Evolutionary conservation across 2,888 invertebrate genomes (phyloP).

Genomic region (Galerucella pusilla): DNA sequence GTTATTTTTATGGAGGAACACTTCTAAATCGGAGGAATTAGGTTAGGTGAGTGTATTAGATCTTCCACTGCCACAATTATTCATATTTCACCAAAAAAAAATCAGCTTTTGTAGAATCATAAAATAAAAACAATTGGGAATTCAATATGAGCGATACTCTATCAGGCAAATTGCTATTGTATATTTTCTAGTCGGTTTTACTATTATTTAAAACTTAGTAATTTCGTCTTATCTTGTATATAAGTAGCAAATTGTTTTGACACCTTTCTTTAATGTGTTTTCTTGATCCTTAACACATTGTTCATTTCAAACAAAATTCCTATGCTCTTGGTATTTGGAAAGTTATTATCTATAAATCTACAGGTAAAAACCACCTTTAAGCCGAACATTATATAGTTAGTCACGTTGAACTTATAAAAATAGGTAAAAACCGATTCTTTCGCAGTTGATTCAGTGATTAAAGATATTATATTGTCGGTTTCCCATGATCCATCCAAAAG

Average conservation of each 20-base stretch:
- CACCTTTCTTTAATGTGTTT: not conserved
- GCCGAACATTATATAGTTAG: not conserved
- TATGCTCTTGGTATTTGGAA: not conserved
- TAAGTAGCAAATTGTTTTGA: not conserved
- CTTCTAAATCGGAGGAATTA: too few species aligned
- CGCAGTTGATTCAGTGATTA: not conserved
- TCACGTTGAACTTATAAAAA: constrained; percentile 11
- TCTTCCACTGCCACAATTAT: too few species aligned
- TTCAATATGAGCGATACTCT: too few species aligned
- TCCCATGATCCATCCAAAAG: not conserved
- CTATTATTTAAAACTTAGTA: too few species aligned
- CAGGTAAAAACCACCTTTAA: constrained; percentile 7
- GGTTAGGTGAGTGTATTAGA: too few species aligned
- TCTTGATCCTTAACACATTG: not conserved
- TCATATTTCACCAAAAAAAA: too few species aligned
- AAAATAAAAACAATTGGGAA: too few species aligned
- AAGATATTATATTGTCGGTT: constrained; percentile 4
- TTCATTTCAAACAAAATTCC: not conserved
- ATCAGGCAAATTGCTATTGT: too few species aligned
- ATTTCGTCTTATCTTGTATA: too few species aligned
- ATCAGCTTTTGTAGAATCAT: too few species aligned
- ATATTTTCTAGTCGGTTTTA: too few species aligned
- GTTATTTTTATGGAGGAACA: too few species aligned
- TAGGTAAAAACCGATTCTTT: constrained; percentile 7
- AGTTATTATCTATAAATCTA: constrained; percentile 6